Evolutionary conservation across 2,797 vertebrate species (phyloP).

Genomic region (Meda fulgida): DNA sequence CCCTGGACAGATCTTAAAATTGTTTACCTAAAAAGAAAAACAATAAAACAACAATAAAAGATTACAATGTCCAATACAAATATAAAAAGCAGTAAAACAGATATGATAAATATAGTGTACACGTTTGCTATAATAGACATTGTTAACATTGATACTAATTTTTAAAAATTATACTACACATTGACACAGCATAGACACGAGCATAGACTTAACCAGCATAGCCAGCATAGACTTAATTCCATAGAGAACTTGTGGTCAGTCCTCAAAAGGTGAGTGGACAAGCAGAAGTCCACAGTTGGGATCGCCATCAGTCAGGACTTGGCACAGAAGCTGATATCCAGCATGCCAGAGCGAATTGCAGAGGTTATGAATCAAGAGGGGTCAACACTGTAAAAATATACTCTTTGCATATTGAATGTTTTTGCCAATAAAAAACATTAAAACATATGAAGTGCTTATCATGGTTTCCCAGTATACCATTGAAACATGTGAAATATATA

Average conservation of each 20-base stretch:
- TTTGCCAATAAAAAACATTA: background rate
- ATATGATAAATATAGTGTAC: too few species aligned
- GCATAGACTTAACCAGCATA: too few species aligned
- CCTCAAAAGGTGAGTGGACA: background rate
- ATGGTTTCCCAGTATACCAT: background rate
- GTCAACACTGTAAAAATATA: background rate
- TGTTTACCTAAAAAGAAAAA: too few species aligned
- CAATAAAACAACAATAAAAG: too few species aligned
- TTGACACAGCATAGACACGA: too few species aligned
- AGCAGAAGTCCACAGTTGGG: background rate
- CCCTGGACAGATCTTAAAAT: too few species aligned
- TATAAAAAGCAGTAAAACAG: too few species aligned
- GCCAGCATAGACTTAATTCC: too few species aligned
- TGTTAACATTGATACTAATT: too few species aligned
- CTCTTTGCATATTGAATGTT: background rate
- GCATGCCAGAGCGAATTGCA: background rate
- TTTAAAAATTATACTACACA: too few species aligned
- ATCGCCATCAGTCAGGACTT: background rate
- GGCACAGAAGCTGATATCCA: background rate
- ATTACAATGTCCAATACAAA: too few species aligned
- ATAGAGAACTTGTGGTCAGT: background rate
- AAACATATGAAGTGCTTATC: background rate
- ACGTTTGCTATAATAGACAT: too few species aligned
- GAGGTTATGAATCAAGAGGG: background rate
- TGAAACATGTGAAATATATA: background rate